phyloP scores from a whole-genome alignment of 92 coral and sea anemone genomes.

The Porites lobata region DNA sequence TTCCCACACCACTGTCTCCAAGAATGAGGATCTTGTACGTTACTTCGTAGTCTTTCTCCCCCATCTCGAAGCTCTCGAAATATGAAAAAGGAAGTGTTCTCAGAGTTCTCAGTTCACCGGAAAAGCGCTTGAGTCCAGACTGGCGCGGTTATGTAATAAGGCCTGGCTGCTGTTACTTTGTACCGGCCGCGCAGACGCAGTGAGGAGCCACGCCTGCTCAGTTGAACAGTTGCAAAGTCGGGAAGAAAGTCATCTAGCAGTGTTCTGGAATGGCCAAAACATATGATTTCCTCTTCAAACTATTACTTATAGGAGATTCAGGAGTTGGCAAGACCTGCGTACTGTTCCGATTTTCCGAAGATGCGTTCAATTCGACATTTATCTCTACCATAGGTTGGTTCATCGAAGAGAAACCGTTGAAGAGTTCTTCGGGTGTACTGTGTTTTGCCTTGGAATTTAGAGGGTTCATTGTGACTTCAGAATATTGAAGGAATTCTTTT shows the following conservation, averaged over 20 bases:
- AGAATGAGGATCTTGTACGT: slow-evolving; percentile 96
- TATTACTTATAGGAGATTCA: slow-evolving; percentile 96
- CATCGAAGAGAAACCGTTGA: slow-evolving; percentile 14
- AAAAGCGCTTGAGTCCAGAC: background rate
- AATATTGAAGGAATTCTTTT: slow-evolving; percentile 27
- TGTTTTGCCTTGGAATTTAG: slow-evolving; percentile 29
- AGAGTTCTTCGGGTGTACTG: background rate
- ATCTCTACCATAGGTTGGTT: slow-evolving; percentile 97
- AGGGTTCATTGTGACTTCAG: slow-evolving; percentile 13
- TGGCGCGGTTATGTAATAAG: background rate
- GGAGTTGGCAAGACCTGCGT: slow-evolving; percentile 98
- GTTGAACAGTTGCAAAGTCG: slow-evolving; percentile 78
- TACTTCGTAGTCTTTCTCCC: slow-evolving; percentile 91
- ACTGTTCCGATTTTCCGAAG: slow-evolving; percentile 97
- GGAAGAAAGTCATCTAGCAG: slow-evolving; percentile 27
- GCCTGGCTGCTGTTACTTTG: slow-evolving; percentile 23
- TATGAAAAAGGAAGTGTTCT: background rate
- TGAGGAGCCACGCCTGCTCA: slow-evolving; percentile 63
- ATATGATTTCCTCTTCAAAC: slow-evolving; percentile 98
- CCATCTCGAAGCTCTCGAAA: slow-evolving; percentile 13
- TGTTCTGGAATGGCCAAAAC: slow-evolving; percentile 96
- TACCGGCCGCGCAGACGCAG: slow-evolving; percentile 34
- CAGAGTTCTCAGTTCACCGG: background rate
- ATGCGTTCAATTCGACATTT: slow-evolving; percentile 98
- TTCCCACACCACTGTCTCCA: slow-evolving; percentile 99